Conservation (phyloP, 2,113 vertebrate species). For the Notiomystis cincta region DNA sequence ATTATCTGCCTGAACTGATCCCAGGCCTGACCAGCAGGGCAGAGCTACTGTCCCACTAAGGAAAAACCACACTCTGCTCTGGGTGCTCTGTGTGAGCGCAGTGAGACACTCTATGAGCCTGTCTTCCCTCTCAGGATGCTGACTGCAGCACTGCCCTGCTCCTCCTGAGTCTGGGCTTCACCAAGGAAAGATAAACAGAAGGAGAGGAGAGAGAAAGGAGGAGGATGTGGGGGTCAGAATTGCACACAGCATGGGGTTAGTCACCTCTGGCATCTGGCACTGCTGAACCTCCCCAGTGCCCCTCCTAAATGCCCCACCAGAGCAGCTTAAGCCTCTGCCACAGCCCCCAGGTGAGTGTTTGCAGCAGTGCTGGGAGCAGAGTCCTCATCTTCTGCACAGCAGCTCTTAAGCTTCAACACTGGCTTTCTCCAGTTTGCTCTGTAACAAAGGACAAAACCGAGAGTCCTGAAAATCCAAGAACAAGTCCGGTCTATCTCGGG, state of each 20-base stretch:
- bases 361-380: neutral
- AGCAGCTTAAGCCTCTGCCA: neutral
- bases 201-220: neutral
- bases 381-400: neutral
- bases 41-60: neutral
- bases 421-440: neutral
- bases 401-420: neutral
- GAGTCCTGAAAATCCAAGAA: neutral
- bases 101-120: neutral
- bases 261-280: neutral
- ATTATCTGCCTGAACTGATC: neutral
- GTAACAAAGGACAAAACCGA: neutral
- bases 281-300: neutral
- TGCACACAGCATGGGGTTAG: neutral
- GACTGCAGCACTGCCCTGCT: neutral
- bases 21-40: neutral
- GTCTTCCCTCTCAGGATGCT: neutral
- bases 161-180: fast-evolving
- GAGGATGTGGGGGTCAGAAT: neutral
- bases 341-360: neutral
- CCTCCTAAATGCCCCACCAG: neutral
- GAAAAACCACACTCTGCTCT: neutral
- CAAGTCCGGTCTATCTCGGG: neutral
- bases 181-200: neutral
- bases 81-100: neutral